A percentile compares a stretch with the other conserved stretches of the same genome.
phyloP scores from a whole-genome alignment of 37 sponge, comb jelly and placozoan species.

The Crambe crambe region DNA sequence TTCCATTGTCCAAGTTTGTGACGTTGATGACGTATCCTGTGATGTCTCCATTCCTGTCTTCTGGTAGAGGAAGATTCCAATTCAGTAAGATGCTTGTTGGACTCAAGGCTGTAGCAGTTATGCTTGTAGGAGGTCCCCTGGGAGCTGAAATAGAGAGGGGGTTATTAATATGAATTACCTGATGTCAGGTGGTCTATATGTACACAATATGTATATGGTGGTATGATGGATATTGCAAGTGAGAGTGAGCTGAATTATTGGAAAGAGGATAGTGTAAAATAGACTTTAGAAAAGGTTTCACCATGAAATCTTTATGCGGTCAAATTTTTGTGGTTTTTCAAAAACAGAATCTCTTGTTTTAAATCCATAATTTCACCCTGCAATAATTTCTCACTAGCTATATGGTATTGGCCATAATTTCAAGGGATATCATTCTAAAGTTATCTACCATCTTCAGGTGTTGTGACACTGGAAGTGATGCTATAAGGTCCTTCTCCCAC shows the following conservation, averaged over 20 bases:
- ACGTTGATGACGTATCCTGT: background rate
- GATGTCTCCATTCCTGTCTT: constrained; percentile 8
- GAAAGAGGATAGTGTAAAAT: too few species aligned
- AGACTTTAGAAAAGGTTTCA: too few species aligned
- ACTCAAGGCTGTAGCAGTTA: background rate
- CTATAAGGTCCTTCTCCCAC: constrained; percentile 45
- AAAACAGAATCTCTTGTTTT: too few species aligned
- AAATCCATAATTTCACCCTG: too few species aligned
- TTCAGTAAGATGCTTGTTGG: background rate
- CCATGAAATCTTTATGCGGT: too few species aligned
- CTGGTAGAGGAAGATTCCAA: constrained; percentile 10
- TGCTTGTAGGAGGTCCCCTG: background rate
- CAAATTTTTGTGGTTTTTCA: too few species aligned
- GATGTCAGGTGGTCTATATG: too few species aligned
- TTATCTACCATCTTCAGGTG: constrained; percentile 43
- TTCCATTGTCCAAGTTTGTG: constrained; percentile 9
- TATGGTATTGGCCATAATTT: background rate
- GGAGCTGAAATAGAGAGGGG: background rate
- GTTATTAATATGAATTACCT: too few species aligned
- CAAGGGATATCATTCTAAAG: background rate
- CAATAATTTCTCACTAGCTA: background rate
- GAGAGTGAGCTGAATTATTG: too few species aligned
- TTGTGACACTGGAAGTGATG: background rate
- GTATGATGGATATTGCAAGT: too few species aligned
- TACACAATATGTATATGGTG: too few species aligned